Evolutionary conservation across 2,888 invertebrate species (phyloP).

Genomic region (Melikaiella ostensackeni): DNA sequence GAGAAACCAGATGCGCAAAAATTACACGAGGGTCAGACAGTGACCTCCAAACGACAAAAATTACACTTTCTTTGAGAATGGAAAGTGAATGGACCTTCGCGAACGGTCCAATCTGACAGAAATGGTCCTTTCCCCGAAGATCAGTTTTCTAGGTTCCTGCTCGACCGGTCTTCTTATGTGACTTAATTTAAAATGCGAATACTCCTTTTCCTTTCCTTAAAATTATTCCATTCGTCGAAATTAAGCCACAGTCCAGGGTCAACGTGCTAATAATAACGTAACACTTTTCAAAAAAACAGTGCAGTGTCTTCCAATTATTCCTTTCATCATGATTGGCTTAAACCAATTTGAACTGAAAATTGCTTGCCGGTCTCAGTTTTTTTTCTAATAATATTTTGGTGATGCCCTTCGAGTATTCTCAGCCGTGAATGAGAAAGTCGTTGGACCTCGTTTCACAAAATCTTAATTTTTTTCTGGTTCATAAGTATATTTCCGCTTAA

Average conservation of each 20-base stretch:
- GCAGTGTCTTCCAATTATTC: background rate
- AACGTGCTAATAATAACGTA: background rate
- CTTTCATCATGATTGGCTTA: too few relatives aligned
- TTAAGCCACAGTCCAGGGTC: background rate
- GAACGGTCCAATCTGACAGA: constrained; percentile 24
- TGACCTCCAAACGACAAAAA: constrained; percentile 49
- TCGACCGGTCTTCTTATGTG: constrained; percentile 1
- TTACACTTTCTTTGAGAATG: constrained; percentile 60
- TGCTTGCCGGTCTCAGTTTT: too few relatives aligned
- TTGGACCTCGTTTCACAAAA: too few relatives aligned
- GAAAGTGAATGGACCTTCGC: constrained; percentile 63
- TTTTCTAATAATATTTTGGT: too few relatives aligned
- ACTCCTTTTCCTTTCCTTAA: background rate
- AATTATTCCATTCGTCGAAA: background rate
- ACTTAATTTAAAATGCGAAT: background rate
- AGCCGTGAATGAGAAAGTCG: too few relatives aligned
- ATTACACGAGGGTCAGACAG: constrained; percentile 52
- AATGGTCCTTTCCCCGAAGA: constrained; percentile 11
- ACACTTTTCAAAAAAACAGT: background rate
- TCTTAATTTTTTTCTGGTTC: too few relatives aligned
- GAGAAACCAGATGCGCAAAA: background rate
- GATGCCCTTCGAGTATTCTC: too few relatives aligned
- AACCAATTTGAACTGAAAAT: too few relatives aligned
- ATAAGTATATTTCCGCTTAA: too few relatives aligned
- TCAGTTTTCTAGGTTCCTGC: background rate